Evolutionary conservation across 2,888 invertebrate genomes (phyloP).

Genomic region (Leptura quadrifasciata): DNA sequence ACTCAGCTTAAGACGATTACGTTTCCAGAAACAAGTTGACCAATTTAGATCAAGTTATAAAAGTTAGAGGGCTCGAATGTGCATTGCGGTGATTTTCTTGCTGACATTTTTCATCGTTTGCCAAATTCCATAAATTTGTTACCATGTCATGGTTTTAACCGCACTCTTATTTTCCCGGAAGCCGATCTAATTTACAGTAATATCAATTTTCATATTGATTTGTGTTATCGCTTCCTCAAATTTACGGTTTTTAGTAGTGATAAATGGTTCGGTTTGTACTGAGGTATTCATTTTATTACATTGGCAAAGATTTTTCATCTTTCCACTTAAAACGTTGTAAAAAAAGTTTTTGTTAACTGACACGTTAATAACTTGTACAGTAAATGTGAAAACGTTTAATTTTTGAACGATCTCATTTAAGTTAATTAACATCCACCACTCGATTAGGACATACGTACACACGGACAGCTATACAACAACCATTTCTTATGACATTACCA

Average conservation of each 20-base stretch:
- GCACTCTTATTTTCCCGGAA: background rate
- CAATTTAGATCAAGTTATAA: background rate
- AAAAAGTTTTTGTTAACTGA: background rate
- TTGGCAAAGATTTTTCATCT: no score
- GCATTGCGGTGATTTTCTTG: background rate
- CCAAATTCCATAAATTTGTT: background rate
- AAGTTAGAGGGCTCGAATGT: background rate
- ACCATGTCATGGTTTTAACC: no score
- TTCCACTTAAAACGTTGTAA: no score
- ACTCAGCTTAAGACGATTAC: background rate
- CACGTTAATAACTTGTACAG: no score
- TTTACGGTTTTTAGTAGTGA: background rate
- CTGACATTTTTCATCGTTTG: background rate
- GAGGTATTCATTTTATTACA: no score
- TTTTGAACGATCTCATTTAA: no score
- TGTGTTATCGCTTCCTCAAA: background rate
- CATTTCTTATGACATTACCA: no score
- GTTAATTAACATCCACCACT: no score
- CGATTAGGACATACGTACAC: no score
- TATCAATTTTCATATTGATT: slow-evolving; percentile 7
- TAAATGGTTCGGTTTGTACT: background rate
- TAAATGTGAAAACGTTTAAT: no score
- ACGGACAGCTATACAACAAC: no score
- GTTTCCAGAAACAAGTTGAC: background rate
- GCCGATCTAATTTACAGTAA: background rate